These are phyloP conservation scores for Drosophila mayri DNA, from an alignment of 1,140 invertebrate genomes.

Conservation along the genomic window DNA sequence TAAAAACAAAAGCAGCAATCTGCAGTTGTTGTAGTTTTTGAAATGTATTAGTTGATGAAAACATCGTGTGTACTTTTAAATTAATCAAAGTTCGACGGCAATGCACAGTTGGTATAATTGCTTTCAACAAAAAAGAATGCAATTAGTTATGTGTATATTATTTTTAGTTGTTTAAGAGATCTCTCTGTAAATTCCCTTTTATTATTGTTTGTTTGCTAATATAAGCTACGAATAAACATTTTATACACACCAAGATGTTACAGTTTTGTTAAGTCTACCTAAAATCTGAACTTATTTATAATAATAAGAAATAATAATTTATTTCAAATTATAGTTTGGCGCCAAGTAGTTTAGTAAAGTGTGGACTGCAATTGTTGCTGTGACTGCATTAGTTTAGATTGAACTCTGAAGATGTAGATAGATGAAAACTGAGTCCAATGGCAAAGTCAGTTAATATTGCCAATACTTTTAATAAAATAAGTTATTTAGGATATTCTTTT, in stretches of 20 bases:
- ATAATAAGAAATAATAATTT: background rate
- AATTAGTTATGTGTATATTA: conserved; percentile 52
- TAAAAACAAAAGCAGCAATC: conserved; percentile 6
- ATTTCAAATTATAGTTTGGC: background rate
- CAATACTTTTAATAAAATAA: background rate
- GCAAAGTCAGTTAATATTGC: background rate
- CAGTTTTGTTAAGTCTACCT: background rate
- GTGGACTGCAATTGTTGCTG: background rate
- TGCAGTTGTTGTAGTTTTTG: conserved; percentile 16
- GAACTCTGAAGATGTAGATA: too few species aligned
- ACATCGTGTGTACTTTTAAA: conserved; percentile 57
- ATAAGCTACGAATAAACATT: conserved; percentile 67
- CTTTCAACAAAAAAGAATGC: conserved; percentile 6
- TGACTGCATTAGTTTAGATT: too few species aligned
- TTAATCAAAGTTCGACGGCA: conserved; percentile 41
- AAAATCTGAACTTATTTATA: background rate
- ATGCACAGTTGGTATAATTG: conserved; percentile 22
- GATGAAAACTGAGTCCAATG: too few species aligned
- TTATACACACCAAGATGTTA: conserved; percentile 42
- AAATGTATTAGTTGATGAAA: conserved; percentile 35
- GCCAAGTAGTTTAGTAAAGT: conserved; percentile 11
- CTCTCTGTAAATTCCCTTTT: conserved; percentile 76
- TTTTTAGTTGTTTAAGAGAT: conserved; percentile 73
- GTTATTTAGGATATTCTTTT: background rate
- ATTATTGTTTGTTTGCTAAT: conserved; percentile 68